phyloP scores from a whole-genome alignment of 2,113 vertebrate species.

The Cyphomyrus plagiostoma region DNA sequence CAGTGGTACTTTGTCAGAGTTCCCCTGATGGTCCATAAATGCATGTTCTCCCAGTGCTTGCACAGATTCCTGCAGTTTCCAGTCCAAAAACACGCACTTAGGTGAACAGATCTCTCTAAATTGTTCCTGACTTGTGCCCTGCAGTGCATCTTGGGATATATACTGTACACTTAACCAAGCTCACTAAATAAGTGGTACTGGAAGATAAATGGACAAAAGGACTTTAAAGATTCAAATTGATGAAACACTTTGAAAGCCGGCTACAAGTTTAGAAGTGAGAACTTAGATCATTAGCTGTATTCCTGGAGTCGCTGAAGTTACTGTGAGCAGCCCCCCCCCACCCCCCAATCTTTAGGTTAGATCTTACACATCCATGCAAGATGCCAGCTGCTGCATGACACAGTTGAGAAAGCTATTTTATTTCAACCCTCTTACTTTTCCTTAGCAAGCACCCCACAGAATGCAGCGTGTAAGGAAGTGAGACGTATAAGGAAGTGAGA shows the following conservation, averaged over 20 bases:
- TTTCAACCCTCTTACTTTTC: neutral
- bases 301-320: neutral
- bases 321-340: neutral
- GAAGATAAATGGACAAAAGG: neutral
- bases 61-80: neutral
- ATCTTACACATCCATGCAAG: neutral
- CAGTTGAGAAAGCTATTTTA: neutral
- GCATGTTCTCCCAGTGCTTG: neutral
- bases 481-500: too few species aligned
- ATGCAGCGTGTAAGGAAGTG: neutral
- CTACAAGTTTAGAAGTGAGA: neutral
- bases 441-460: neutral
- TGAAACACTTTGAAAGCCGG: neutral
- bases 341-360: neutral
- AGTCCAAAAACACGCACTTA: neutral
- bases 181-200: neutral
- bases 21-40: neutral
- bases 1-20: neutral
- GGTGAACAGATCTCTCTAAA: neutral
- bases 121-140: neutral
- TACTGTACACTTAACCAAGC: neutral
- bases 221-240: neutral
- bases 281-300: neutral
- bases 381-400: neutral
- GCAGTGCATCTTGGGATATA: neutral